Conservation (phyloP, 2,113 vertebrate genomes). For the Anhinga anhinga region DNA sequence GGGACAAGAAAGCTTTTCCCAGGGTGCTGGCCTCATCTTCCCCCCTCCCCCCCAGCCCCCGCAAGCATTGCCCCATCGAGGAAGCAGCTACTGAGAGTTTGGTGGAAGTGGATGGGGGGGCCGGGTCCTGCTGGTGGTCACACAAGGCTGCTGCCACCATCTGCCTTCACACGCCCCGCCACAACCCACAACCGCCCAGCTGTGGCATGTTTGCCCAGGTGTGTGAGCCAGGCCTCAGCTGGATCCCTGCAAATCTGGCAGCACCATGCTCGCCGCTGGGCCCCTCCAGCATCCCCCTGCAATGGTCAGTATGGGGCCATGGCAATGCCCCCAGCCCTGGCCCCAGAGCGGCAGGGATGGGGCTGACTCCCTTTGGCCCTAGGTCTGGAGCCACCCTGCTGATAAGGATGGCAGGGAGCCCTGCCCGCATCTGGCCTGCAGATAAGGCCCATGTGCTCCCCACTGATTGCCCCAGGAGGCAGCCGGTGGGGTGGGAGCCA, state of each 20-base stretch:
- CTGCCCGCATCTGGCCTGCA: accelerated
- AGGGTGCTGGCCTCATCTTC: accelerated
- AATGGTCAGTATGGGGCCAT: accelerated
- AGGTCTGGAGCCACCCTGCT: neutral
- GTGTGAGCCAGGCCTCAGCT: neutral
- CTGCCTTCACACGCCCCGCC: accelerated
- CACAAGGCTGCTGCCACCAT: neutral
- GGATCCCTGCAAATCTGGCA: neutral
- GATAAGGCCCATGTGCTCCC: neutral
- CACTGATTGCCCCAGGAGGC: neutral
- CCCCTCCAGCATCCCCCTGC: too few relatives aligned
- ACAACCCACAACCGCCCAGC: neutral
- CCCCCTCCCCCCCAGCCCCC: accelerated
- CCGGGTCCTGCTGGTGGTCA: neutral
- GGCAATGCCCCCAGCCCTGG: neutral
- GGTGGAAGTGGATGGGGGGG: neutral
- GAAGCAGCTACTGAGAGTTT: neutral
- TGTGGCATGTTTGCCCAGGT: too few relatives aligned
- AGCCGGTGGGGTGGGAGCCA: accelerated
- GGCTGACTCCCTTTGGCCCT: neutral
- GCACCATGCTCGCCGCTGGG: accelerated
- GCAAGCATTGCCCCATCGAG: neutral
- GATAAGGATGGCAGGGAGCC: neutral
- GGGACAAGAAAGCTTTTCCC: neutral
- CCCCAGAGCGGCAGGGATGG: neutral